Percentiles rank a stretch among this genome's conserved stretches.
Conservation (phyloP, 2,888 invertebrate species). For the Dinocampus coccinellae region DNA sequence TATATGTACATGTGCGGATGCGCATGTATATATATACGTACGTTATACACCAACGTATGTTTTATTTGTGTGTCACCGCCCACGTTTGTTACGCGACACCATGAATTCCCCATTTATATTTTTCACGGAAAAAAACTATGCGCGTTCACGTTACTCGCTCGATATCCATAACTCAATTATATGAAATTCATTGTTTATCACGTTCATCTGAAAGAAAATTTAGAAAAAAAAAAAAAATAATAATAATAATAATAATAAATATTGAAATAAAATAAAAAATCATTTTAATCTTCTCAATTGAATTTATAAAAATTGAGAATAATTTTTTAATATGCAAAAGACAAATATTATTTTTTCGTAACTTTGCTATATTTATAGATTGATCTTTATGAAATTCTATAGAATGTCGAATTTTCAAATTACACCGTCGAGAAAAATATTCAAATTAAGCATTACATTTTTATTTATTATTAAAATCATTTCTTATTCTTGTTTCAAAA, state of each 20-base stretch:
- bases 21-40: neutral
- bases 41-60: neutral
- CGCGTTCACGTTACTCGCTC: constrained; percentile 7
- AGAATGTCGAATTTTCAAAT: no score
- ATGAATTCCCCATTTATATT: neutral
- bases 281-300: no score
- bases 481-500: neutral
- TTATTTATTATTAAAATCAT: neutral
- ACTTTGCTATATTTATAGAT: no score
- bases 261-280: no score
- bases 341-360: no score
- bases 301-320: no score
- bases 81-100: neutral
- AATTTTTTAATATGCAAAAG: no score
- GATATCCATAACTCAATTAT: constrained; percentile 44
- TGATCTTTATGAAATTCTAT: no score
- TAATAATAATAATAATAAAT: no score
- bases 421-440: no score
- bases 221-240: neutral
- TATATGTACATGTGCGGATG: neutral
- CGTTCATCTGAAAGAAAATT: constrained; percentile 32
- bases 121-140: neutral
- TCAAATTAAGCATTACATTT: neutral
- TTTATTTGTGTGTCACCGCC: constrained; percentile 5
- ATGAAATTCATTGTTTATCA: constrained; percentile 33